A percentile compares a stretch with the other conserved stretches of the same genome.
Evolutionary conservation across 2,113 vertebrate genomes (phyloP).

Genomic region (Chlorodrepanis virens): DNA sequence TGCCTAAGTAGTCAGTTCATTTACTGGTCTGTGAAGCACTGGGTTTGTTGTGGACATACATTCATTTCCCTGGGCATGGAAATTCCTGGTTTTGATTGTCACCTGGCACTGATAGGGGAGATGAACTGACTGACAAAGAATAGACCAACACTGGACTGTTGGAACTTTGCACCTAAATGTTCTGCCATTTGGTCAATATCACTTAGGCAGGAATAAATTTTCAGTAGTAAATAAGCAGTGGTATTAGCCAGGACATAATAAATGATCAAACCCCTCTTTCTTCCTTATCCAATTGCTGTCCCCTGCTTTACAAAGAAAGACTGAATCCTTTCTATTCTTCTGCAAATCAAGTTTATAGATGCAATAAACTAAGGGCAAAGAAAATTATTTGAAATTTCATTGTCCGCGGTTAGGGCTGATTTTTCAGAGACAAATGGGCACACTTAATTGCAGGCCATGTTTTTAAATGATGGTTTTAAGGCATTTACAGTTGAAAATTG

Average conservation of each 20-base stretch:
- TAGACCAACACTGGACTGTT: not conserved
- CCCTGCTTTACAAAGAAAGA: not conserved
- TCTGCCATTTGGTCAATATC: not conserved
- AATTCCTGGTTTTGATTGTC: not conserved
- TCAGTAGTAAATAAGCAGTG: not conserved
- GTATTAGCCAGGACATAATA: not conserved
- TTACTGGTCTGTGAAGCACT: not conserved
- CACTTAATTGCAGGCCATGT: not conserved
- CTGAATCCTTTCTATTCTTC: not conserved
- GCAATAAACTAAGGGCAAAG: not conserved
- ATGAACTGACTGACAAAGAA: not conserved
- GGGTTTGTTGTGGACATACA: fast-evolving
- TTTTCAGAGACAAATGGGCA: not conserved
- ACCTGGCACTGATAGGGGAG: not conserved
- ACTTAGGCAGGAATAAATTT: not conserved
- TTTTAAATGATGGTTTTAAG: not conserved
- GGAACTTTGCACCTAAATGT: not conserved
- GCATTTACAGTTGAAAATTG: not conserved
- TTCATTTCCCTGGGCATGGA: not conserved
- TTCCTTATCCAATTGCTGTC: not conserved
- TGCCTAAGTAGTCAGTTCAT: not conserved
- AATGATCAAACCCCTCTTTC: not conserved
- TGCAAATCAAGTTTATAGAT: not conserved
- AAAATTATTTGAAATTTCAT: not conserved
- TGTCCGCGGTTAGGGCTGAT: not conserved